phyloP scores from a whole-genome alignment of 2,797 vertebrate species.

The Cirrhinus mrigala region DNA sequence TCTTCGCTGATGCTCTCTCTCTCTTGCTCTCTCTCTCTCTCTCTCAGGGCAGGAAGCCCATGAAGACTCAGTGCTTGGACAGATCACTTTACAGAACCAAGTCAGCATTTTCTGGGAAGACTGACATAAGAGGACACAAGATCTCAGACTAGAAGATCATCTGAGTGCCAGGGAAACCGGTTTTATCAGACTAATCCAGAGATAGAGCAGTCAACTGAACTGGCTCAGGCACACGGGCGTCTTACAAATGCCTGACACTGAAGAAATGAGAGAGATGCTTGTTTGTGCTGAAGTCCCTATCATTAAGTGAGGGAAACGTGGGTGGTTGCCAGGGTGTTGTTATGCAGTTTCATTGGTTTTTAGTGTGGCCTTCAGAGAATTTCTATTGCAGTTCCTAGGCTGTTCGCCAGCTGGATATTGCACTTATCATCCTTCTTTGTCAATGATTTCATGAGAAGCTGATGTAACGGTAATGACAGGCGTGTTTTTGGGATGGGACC shows the following conservation, averaged over 20 bases:
- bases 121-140: constrained; percentile 21
- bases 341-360: not conserved
- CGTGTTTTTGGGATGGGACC: not conserved
- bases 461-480: not conserved
- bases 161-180: not conserved
- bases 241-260: not conserved
- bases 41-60: constrained; percentile 14
- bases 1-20: not conserved
- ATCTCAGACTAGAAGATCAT: not conserved
- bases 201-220: not conserved
- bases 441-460: constrained; percentile 7
- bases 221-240: not conserved
- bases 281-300: not conserved
- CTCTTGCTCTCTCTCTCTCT: not conserved
- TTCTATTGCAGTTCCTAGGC: not conserved
- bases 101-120: constrained; percentile 23
- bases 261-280: not conserved
- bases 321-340: not conserved
- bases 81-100: not conserved
- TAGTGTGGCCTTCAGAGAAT: not conserved
- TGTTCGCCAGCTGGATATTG: not conserved
- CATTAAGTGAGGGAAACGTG: not conserved
- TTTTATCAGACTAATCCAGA: not conserved
- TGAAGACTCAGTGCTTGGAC: not conserved
- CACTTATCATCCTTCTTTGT: not conserved